A percentile compares a stretch with the other conserved stretches of the same genome.
Conservation (phyloP, 2,888 invertebrate genomes). For the Helicoverpa assulta region DNA sequence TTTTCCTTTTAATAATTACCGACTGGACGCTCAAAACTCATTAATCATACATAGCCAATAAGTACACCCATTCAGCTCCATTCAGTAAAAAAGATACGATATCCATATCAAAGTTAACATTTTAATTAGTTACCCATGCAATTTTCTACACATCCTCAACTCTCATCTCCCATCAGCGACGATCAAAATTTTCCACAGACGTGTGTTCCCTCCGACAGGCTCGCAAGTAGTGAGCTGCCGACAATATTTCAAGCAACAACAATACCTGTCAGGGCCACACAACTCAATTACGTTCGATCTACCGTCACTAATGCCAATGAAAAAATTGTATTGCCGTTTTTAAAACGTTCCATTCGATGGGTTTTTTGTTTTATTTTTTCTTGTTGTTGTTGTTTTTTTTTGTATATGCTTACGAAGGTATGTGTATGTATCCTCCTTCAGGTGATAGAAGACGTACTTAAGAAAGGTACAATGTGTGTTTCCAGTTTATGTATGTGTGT, state of each 20-base stretch:
- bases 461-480: neutral
- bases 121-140: neutral
- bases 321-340: slow-evolving; percentile 61
- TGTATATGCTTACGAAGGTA: slow-evolving; percentile 7
- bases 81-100: too few species aligned
- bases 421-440: neutral
- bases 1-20: too few species aligned
- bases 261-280: slow-evolving; percentile 73
- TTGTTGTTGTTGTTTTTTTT: slow-evolving; percentile 41
- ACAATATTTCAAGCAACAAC: slow-evolving; percentile 65
- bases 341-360: slow-evolving; percentile 59
- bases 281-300: slow-evolving; percentile 75
- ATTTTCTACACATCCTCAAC: neutral
- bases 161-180: neutral
- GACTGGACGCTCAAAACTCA: too few species aligned
- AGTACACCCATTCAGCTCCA: too few species aligned
- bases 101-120: too few species aligned
- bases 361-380: slow-evolving; percentile 41
- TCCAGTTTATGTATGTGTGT: too few species aligned
- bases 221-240: slow-evolving; percentile 45
- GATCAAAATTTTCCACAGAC: slow-evolving; percentile 20
- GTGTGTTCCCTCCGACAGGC: slow-evolving; percentile 29
- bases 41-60: too few species aligned
- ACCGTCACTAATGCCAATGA: slow-evolving; percentile 71
- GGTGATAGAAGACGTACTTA: slow-evolving; percentile 11